Evolutionary conservation across 2,113 vertebrate genomes (phyloP), one percentile per base, ranked within the genome.

Genomic region (Phrynosoma platyrhinos): DNA sequence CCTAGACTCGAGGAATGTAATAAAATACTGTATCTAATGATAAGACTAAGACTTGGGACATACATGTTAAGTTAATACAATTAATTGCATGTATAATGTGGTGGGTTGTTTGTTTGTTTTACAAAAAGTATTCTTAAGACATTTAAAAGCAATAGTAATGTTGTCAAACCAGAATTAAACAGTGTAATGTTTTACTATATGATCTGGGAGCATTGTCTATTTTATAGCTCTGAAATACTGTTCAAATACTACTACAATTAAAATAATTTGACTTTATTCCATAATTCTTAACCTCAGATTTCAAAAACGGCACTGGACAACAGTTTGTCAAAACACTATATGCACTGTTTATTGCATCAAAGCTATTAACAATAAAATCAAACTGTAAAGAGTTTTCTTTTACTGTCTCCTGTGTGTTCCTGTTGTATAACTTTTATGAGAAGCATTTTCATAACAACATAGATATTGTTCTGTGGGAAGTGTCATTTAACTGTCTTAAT

Each of bases 231-330:
- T 62, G 58, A 62, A 68, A 21, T 72, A 30, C 47, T 81, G 58
- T 62, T 18, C 58, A 2, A 62, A 62, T 62, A 62, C 88, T 55
- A 62, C 78, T n/a, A 30, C 1, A 69, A 7, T 90, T 84, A 76
- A 92, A 92, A 92, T 47, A 88, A 82, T 91, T 90, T 78, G 81
- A 75, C 27, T 79, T 79, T 69, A 79, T 74, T 85, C 42, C 80
- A n/a, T 83, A 85, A 80, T 92, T 58, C n/a, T 69, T 81, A 62
- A 82, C 69, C 87, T 83, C 66, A 81, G 85, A 88, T 85, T 81
- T 47, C 85, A 72, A 78, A 82, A 69, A 30, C 20, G 32, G 36
- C 62, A 53, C 12, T 9, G 12, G 18, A 80, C 53, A 58, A 64
- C 18, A 74, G 55, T 81, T 36, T 74, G 83, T 77, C 86, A 72